phyloP scores from a whole-genome alignment of 2,888 invertebrate species.

The Athripsodes cinereus region DNA sequence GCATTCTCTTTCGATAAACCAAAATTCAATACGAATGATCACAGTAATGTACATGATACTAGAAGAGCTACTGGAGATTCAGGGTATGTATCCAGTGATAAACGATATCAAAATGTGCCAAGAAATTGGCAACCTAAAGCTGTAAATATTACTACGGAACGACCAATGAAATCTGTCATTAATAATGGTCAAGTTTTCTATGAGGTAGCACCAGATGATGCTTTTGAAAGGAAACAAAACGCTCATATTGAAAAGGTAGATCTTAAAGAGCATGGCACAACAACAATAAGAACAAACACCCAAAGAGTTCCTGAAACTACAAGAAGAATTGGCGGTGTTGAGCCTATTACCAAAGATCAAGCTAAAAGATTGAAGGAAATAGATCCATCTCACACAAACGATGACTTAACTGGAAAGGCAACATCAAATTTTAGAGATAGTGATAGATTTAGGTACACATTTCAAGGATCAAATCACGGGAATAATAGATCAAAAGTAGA shows the following conservation, averaged over 20 bases:
- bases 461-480: not conserved
- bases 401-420: not conserved
- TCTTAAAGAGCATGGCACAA: slow-evolving; percentile 22
- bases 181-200: slow-evolving; percentile 46
- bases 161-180: slow-evolving; percentile 37
- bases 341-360: slow-evolving; percentile 5
- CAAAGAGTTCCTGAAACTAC: not conserved
- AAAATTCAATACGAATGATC: not conserved
- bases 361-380: not conserved
- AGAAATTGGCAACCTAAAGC: not conserved
- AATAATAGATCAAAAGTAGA: not conserved
- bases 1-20: not conserved
- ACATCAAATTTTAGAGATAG: not conserved
- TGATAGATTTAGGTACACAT: not conserved
- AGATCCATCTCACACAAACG: not conserved
- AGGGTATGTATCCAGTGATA: not conserved
- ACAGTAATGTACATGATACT: not conserved
- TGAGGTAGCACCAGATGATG: slow-evolving; percentile 42
- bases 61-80: not conserved
- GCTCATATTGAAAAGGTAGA: slow-evolving; percentile 25
- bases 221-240: slow-evolving; percentile 16
- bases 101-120: not conserved
- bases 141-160: slow-evolving; percentile 30
- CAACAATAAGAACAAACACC: slow-evolving; percentile 11
- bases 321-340: slow-evolving; percentile 2